phyloP scores from a whole-genome alignment of 2,888 invertebrate genomes.

The Hemaris fuciformis region DNA sequence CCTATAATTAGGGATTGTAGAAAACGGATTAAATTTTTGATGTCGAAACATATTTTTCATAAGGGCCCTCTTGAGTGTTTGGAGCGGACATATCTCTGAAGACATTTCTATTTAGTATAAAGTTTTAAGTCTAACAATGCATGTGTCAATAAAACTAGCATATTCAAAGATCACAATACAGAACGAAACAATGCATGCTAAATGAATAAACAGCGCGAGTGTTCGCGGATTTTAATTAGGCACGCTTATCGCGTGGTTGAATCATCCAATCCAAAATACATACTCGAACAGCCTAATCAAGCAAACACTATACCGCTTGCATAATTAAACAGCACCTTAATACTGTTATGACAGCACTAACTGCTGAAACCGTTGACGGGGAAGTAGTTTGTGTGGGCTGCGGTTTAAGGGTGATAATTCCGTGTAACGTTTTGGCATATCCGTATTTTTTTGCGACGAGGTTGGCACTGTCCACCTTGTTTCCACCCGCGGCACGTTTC shows the following conservation, averaged over 20 bases:
- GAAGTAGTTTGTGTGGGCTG: neutral
- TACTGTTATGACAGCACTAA: neutral
- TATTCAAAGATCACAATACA: neutral
- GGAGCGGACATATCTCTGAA: too few species aligned
- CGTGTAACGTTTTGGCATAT: neutral
- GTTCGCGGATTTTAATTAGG: neutral
- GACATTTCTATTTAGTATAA: too few species aligned
- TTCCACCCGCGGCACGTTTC: slow-evolving; percentile 45
- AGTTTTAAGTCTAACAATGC: too few species aligned
- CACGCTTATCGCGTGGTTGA: neutral
- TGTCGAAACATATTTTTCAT: too few species aligned
- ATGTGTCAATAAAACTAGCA: neutral
- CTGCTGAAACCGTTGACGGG: neutral
- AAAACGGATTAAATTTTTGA: too few species aligned
- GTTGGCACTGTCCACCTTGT: neutral
- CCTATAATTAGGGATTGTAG: too few species aligned
- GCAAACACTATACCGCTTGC: neutral
- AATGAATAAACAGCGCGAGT: too few species aligned
- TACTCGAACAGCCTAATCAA: neutral
- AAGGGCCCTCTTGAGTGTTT: too few species aligned
- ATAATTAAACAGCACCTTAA: neutral
- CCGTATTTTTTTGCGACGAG: neutral
- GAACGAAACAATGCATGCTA: neutral
- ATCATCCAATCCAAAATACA: neutral
- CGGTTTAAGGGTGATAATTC: neutral